phyloP scores from a whole-genome alignment of 2,113 vertebrate species.

The Anoura caudifer region DNA sequence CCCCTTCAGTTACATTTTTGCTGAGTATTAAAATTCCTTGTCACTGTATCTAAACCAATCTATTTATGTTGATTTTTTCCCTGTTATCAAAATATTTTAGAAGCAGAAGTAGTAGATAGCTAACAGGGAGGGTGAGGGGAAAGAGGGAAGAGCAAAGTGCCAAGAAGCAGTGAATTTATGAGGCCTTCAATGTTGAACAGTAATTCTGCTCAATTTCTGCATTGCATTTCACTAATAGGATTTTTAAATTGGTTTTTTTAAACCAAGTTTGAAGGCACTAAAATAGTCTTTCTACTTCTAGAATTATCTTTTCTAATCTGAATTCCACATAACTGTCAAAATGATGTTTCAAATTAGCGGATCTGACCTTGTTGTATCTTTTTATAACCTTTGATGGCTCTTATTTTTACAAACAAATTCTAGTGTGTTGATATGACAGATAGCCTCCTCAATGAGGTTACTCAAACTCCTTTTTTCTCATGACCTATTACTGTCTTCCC shows the following conservation, averaged over 20 bases:
- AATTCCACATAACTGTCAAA: background rate
- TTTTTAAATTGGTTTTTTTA: background rate
- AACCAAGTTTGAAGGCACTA: background rate
- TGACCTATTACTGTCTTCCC: background rate
- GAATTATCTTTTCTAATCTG: background rate
- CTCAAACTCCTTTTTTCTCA: background rate
- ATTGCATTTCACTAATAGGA: background rate
- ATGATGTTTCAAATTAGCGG: background rate
- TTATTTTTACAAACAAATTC: slow-evolving; percentile 1
- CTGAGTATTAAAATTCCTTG: background rate
- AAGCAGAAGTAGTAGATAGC: background rate
- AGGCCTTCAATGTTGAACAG: background rate
- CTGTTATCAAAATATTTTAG: background rate
- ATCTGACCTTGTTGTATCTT: background rate
- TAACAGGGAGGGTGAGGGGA: background rate
- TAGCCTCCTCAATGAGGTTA: background rate
- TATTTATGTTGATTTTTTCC: background rate
- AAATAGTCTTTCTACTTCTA: background rate
- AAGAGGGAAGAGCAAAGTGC: background rate
- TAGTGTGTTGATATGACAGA: background rate
- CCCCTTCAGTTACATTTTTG: background rate
- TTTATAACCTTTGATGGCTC: background rate
- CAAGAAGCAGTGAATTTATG: background rate
- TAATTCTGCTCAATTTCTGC: background rate
- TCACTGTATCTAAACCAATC: background rate